A percentile compares a stretch with the other conserved stretches of the same genome.
Conservation (phyloP, 2,797 vertebrate genomes). For the Poeciliopsis presidionis region DNA sequence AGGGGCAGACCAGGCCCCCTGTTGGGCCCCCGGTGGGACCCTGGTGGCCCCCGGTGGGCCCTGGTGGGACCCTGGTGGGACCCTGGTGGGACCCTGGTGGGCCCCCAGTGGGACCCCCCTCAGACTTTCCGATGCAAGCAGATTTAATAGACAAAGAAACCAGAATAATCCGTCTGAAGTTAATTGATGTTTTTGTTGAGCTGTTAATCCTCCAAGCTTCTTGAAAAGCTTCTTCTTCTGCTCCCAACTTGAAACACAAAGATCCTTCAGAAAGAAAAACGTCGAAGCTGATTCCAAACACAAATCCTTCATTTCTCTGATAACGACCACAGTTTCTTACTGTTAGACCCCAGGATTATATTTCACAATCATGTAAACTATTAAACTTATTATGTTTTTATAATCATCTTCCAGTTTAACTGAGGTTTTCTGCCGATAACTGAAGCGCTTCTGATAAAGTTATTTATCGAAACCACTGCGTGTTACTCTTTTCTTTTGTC, state of each 20-base stretch:
- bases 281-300: background rate
- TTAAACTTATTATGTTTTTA: background rate
- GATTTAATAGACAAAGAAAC: slow-evolving; percentile 11
- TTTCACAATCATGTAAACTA: background rate
- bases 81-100: no score
- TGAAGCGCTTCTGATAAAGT: no score
- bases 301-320: background rate
- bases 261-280: background rate
- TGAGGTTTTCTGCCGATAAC: no score
- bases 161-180: slow-evolving; percentile 28
- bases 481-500: no score
- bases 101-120: no score
- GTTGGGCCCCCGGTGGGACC: no score
- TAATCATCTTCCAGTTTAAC: background rate
- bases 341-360: no score
- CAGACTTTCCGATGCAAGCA: slow-evolving; percentile 3
- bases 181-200: slow-evolving; percentile 14
- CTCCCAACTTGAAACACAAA: background rate
- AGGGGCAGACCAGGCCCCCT: background rate
- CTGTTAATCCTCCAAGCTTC: slow-evolving; percentile 7
- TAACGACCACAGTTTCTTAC: background rate
- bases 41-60: no score
- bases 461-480: no score
- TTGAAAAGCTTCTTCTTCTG: slow-evolving; percentile 24
- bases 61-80: no score